Evolutionary conservation across 2,797 vertebrate species (phyloP).

Genomic region (Pipistrellus kuhlii): DNA sequence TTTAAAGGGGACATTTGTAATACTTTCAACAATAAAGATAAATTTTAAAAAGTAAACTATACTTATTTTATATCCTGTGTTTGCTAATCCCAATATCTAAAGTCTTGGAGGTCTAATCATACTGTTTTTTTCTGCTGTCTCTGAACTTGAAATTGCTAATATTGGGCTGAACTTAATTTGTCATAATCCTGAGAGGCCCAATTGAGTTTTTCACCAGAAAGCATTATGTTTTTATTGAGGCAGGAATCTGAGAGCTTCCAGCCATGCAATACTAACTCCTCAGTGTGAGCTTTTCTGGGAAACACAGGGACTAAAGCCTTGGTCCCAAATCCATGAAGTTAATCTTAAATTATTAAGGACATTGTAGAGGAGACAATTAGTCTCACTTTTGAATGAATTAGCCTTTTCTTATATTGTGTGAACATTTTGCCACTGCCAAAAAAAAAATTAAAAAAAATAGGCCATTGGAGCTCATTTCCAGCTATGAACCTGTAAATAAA

Average conservation of each 20-base stretch:
- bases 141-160: constrained; percentile 44
- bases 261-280: not conserved
- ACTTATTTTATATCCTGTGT: not conserved
- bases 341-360: constrained; percentile 41
- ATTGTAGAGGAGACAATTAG: not conserved
- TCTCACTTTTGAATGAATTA: not conserved
- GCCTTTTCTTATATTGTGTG: not conserved
- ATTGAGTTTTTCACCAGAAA: not conserved
- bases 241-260: not conserved
- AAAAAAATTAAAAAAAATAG: not conserved
- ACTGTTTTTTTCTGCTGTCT: constrained; percentile 49
- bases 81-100: not conserved
- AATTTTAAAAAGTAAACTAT: not conserved
- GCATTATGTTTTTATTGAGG: not conserved
- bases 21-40: too few relatives aligned
- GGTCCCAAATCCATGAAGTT: not conserved
- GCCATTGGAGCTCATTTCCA: not conserved
- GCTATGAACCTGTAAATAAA: not conserved
- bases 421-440: constrained; percentile 2
- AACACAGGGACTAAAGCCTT: not conserved
- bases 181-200: constrained; percentile 23
- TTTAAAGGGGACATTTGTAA: too few relatives aligned
- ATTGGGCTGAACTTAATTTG: constrained; percentile 35
- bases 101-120: constrained; percentile 37
- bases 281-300: not conserved